These are phyloP conservation scores for Troglohyphantes excavatus DNA, from an alignment of 2,888 invertebrate genomes.

Conservation along the genomic window DNA sequence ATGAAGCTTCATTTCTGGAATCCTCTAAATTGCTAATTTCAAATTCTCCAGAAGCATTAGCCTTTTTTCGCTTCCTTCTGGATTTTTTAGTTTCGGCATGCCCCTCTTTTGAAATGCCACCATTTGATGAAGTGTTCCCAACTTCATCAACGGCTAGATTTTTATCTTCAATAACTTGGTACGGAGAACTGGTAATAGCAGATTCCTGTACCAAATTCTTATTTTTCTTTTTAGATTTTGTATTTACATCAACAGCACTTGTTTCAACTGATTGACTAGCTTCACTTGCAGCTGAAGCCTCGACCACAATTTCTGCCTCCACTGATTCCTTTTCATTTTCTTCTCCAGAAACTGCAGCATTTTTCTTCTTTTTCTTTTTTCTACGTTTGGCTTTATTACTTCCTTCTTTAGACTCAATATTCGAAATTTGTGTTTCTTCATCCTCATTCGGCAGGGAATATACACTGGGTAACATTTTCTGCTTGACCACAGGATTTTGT, in stretches of 20 bases:
- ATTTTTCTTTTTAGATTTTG: conserved; percentile 15
- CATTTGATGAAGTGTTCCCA: not conserved
- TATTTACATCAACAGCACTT: not conserved
- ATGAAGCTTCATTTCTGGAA: not conserved
- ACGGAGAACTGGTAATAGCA: not conserved
- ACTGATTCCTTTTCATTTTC: conserved; percentile 15
- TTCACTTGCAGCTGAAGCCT: not conserved
- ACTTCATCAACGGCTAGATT: not conserved
- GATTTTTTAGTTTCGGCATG: not conserved
- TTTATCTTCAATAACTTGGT: not conserved
- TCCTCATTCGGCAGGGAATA: conserved; percentile 83
- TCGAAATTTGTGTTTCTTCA: not conserved
- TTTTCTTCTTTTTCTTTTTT: conserved; percentile 47
- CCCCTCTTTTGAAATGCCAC: not conserved
- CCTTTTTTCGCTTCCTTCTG: not conserved
- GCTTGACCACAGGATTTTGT: conserved; percentile 88
- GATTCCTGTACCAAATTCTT: not conserved
- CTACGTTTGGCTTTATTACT: not conserved
- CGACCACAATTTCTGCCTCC: conserved; percentile 42
- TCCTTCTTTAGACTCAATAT: not conserved
- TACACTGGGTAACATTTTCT: conserved; percentile 90
- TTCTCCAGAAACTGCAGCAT: conserved; percentile 80
- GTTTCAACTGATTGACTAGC: not conserved
- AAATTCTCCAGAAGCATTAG: not conserved
- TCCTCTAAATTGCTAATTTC: not conserved